Conservation (phyloP, 2,888 invertebrate species). For the Pristionchus entomophagus region DNA sequence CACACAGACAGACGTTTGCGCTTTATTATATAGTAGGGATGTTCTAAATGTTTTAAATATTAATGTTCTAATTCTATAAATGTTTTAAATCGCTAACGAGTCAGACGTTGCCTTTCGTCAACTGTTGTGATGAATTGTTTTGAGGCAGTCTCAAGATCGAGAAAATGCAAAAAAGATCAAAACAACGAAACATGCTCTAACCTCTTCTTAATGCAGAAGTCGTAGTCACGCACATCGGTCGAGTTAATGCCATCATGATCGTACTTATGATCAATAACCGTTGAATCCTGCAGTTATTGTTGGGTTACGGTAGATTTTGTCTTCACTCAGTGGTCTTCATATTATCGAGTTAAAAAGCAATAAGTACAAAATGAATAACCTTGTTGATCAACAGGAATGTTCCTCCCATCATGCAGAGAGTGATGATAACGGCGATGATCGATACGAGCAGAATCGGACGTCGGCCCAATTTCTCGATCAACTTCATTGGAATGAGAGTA, state of each 20-base stretch:
- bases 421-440: conserved; percentile 67
- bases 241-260: conserved; percentile 11
- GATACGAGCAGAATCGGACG: conserved; percentile 66
- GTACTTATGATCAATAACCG: conserved; percentile 4
- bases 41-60: too few relatives aligned
- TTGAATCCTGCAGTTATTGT: neutral
- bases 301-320: neutral
- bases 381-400: conserved; percentile 67
- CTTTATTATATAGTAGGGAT: too few relatives aligned
- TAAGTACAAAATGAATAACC: conserved; percentile 42
- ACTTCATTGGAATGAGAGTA: conserved; percentile 72
- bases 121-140: too few relatives aligned
- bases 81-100: too few relatives aligned
- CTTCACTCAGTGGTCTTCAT: too few relatives aligned
- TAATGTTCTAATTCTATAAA: too few relatives aligned
- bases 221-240: neutral
- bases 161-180: neutral
- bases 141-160: too few relatives aligned
- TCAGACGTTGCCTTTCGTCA: too few relatives aligned
- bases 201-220: conserved; percentile 27
- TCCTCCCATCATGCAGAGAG: conserved; percentile 68
- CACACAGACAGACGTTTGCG: too few relatives aligned
- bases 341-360: too few relatives aligned
- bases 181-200: neutral
- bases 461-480: conserved; percentile 69